Evolutionary conservation across 2,888 invertebrate genomes (phyloP).

Genomic region (Euzophera pinguis): DNA sequence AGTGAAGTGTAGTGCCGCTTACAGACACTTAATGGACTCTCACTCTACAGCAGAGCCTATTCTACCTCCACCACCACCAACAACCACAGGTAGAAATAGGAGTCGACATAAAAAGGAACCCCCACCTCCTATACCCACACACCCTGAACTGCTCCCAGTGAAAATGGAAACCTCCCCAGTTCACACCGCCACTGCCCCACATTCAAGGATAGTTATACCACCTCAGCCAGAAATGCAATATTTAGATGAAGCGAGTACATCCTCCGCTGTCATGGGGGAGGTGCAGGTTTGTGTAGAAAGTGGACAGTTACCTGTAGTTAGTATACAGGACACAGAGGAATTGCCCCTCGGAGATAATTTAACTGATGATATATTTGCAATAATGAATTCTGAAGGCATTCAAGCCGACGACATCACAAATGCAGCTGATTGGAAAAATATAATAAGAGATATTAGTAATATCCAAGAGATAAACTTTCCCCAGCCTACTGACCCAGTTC

Average conservation of each 20-base stretch:
- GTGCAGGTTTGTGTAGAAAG: constrained; percentile 69
- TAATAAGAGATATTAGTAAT: constrained; percentile 71
- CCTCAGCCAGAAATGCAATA: constrained; percentile 64
- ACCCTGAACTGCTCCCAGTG: constrained; percentile 44
- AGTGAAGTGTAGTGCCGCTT: constrained; percentile 88
- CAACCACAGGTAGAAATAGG: constrained; percentile 47
- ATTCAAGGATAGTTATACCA: constrained; percentile 63
- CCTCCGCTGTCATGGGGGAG: constrained; percentile 53
- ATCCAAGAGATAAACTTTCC: constrained; percentile 71
- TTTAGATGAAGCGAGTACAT: constrained; percentile 56
- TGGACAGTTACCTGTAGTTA: constrained; percentile 73
- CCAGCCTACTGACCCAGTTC: constrained; percentile 50
- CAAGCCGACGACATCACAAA: constrained; percentile 72
- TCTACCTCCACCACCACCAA: constrained; percentile 68
- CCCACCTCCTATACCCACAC: constrained; percentile 54
- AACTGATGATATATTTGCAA: constrained; percentile 73
- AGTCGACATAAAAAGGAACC: constrained; percentile 67
- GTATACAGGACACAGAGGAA: constrained; percentile 75
- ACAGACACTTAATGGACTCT: constrained; percentile 84
- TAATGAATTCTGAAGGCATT: constrained; percentile 76
- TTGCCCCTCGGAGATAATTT: constrained; percentile 68
- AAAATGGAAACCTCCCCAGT: constrained; percentile 61
- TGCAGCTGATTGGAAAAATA: constrained; percentile 73
- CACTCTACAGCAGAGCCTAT: constrained; percentile 67
- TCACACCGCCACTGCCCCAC: constrained; percentile 56